Evolutionary conservation across 2,113 vertebrate species (phyloP).

Genomic region (Macaca fascicularis): DNA sequence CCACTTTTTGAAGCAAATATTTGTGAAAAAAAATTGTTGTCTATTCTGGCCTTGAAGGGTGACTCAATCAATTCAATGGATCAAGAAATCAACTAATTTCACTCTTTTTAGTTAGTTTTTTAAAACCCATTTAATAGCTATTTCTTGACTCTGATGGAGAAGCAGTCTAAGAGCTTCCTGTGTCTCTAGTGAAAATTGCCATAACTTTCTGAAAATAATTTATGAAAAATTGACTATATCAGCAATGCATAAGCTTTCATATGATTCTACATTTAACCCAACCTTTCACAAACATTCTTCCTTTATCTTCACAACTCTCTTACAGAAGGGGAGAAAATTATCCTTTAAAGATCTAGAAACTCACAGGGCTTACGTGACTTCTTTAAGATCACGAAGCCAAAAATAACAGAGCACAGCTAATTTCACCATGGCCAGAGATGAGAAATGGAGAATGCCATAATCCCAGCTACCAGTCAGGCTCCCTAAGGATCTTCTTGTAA

Average conservation of each 20-base stretch:
- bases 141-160: background rate
- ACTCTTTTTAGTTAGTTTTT: background rate
- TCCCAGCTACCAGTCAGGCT: background rate
- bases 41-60: background rate
- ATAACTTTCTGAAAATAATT: background rate
- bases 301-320: background rate
- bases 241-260: background rate
- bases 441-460: background rate
- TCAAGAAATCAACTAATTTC: slow-evolving; percentile 23
- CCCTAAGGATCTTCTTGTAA: background rate
- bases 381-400: background rate
- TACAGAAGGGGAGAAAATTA: background rate
- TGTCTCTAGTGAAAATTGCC: background rate
- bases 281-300: background rate
- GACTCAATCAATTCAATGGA: background rate
- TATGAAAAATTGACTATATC: background rate
- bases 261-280: background rate
- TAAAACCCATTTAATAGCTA: background rate
- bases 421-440: too few relatives aligned
- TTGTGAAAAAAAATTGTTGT: background rate
- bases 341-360: background rate
- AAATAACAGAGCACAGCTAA: background rate
- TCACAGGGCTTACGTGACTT: background rate
- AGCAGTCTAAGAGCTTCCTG: background rate
- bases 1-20: background rate